A percentile compares a stretch with the other conserved stretches of the same genome.
Evolutionary conservation across 2,888 invertebrate species (phyloP).

Genomic region (Helleia helle): DNA sequence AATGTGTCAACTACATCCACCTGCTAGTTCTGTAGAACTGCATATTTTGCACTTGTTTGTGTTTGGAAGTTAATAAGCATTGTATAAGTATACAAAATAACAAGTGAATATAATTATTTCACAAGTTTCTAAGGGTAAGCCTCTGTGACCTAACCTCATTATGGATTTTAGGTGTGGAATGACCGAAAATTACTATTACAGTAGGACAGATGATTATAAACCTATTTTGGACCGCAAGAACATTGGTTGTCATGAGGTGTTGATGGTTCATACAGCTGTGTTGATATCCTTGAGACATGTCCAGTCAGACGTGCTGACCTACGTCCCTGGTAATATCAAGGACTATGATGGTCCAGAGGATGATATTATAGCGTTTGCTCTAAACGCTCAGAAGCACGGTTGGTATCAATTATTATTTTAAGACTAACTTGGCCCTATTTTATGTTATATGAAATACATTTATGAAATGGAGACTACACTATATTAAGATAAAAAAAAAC

Average conservation of each 20-base stretch:
- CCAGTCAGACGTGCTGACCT: constrained; percentile 80
- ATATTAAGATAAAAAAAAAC: no score
- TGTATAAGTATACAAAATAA: no score
- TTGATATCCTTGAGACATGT: constrained; percentile 80
- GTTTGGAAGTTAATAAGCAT: no score
- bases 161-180: constrained; percentile 14
- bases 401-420: constrained; percentile 15
- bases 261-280: constrained; percentile 93
- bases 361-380: constrained; percentile 94
- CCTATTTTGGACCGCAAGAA: constrained; percentile 81
- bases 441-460: no score
- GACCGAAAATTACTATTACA: constrained; percentile 82
- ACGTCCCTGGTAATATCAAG: constrained; percentile 75
- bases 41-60: no score
- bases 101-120: no score
- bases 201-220: constrained; percentile 88
- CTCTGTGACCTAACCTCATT: no score
- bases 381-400: constrained; percentile 82
- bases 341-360: constrained; percentile 86
- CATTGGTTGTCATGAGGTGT: constrained; percentile 86
- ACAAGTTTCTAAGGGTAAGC: no score
- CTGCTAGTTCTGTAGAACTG: no score
- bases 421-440: background rate
- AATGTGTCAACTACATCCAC: no score
- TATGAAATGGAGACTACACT: no score